Evolutionary conservation across 2,888 invertebrate genomes (phyloP).

Genomic region (Halictus quadricinctus): DNA sequence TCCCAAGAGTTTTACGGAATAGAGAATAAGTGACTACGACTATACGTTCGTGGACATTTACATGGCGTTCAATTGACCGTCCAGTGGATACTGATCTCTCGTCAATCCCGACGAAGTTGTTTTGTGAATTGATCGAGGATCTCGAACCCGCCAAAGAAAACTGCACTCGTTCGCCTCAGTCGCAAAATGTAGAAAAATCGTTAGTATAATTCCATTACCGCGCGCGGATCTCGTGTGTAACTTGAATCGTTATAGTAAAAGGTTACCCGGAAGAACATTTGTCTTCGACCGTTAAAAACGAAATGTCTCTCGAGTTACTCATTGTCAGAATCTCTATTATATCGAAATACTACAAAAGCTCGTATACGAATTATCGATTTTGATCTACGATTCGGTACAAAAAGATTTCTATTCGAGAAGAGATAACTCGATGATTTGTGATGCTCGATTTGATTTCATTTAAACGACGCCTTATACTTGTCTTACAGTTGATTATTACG

Average conservation of each 20-base stretch:
- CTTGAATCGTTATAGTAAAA: background rate
- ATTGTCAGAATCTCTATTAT: background rate
- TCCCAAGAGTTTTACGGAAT: conserved; percentile 29
- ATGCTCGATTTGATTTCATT: conserved; percentile 9
- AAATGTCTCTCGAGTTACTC: conserved; percentile 22
- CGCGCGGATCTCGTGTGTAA: conserved; percentile 13
- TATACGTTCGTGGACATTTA: conserved; percentile 44
- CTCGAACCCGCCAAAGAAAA: background rate
- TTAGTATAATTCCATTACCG: conserved; percentile 34
- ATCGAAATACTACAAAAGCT: conserved; percentile 36
- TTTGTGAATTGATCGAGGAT: background rate
- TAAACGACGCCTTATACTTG: conserved; percentile 2
- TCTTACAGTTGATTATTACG: conserved; percentile 1
- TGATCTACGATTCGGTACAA: conserved; percentile 11
- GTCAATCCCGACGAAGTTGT: conserved; percentile 34
- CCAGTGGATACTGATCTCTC: conserved; percentile 47
- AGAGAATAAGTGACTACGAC: conserved; percentile 38
- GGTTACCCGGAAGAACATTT: background rate
- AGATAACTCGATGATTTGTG: conserved; percentile 5
- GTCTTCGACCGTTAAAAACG: conserved; percentile 19
- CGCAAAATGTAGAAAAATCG: conserved; percentile 64
- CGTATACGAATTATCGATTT: conserved; percentile 17
- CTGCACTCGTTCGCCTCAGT: conserved; percentile 25
- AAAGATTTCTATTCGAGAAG: conserved; percentile 4
- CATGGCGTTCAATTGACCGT: conserved; percentile 53